Base-by-base conservation (phyloP, 2,888 invertebrate genomes). In the Lagria hirta region DNA sequence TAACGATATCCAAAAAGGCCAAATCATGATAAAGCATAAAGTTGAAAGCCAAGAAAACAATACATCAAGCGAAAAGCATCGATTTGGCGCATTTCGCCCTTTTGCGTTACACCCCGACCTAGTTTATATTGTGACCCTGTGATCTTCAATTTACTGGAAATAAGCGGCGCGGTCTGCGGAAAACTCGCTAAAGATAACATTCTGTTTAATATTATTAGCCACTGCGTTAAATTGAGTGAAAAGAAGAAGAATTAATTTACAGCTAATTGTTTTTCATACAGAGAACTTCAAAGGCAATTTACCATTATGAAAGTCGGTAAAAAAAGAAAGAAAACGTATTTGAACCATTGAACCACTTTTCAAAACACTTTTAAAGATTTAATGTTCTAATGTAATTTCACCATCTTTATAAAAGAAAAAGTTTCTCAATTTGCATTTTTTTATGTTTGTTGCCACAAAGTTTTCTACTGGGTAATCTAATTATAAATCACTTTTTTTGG, bases 71-170 rank as follows among this genome's bases (percentile, higher is more conserved):
- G n/a, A 40, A 24, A 18, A 12, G 27, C 22, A 10, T 21, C 22
- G 11, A 10, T 10, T 29, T 21, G 29, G 32, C 47, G 43, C 36
- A 44, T 45, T 48, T 41, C 48, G 52, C 50, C 52, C 48, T 46
- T 28, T 49, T 46, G 26, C 34, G n/a, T n/a, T n/a, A 33, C 43
- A 38, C 22, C 33, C 24, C 20, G 28, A 21, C 8, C 41, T 20
- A 33, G 51, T 44, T 43, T 33, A 41, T 43, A 27, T 42, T 45
- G 42, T 43, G 44, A 46, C 15, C 10, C 4, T 17, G 10, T 8
- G 12, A 26, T 26, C 20, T 26, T 43, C 42, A 43, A 43, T 43
- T 27, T 43, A 14, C 28, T 11, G 42, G 42, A 43, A 43, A 15
- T 43, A 43, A 32, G 26, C n/a, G n/a, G 18, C 26, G 16, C 26